Evolutionary conservation across 2,888 invertebrate species (phyloP), one percentile per base, ranked within the genome.

Genomic region (Melanargia galathea): DNA sequence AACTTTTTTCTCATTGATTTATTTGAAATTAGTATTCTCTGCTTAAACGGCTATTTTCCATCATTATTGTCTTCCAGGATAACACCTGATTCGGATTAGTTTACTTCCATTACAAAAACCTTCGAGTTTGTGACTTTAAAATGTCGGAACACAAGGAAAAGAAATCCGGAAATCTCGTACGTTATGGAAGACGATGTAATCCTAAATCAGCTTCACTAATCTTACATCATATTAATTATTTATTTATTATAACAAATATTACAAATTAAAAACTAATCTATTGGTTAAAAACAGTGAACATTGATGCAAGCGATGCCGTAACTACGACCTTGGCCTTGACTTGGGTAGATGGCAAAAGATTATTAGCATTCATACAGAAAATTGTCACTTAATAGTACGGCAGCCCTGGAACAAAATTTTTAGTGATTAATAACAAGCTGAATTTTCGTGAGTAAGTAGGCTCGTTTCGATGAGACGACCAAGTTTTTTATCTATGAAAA

Each of bases 1-100:
- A 83, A 86, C 80, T 81, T 82, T 35, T n/a, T 83, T 76, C 75
- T 84, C 78, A 82, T 81, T 83, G 81, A 80, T 83, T 82, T 85
- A 86, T 82, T 79, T 84, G 84, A 85, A 87, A 84, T 86, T 84
- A 84, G 81, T 84, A 81, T 80, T n/a, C 76, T 87, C 77, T 85
- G 85, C 83, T 83, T 84, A 84, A 71, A 80, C 81, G 82, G 85
- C 86, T 88, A 88, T 86, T 83, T 84, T 84, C 82, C 86, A 78
- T 83, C 87, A 89, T 91, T 91, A 91, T 90, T 91, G 90, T 91
- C 90, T 84, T 86, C 86, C 90, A 87, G 89, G 87, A 82, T 86
- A 83, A 83, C 74, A 84, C 87, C 87, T 89, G 87, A 73, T 68
- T 72, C 70, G 69, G 71, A 63, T 72, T 68, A 70, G 62, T 67